Evolutionary conservation across 2,888 invertebrate species (phyloP).

Genomic region (Scelioninae gen. 2): DNA sequence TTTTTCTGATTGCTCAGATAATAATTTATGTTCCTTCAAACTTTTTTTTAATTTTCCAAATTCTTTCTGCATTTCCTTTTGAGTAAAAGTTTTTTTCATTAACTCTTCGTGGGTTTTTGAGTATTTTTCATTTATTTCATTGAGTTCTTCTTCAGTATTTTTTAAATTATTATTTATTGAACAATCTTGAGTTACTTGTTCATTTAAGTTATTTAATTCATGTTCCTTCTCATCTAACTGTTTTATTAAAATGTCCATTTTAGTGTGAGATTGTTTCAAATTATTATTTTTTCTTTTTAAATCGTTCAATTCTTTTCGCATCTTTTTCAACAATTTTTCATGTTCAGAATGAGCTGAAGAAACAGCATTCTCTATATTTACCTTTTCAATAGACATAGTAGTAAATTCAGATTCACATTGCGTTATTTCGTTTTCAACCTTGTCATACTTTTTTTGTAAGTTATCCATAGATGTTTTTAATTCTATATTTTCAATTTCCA

Average conservation of each 20-base stretch:
- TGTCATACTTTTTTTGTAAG: conserved; percentile 1
- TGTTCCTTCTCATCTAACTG: not conserved
- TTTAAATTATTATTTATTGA: not conserved
- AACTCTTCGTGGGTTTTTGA: not conserved
- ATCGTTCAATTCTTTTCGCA: not conserved
- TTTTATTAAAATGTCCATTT: not conserved
- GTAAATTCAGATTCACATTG: conserved; percentile 2
- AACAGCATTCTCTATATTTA: not conserved
- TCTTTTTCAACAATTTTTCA: not conserved
- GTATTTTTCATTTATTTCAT: conserved; percentile 1
- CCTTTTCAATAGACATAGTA: not conserved
- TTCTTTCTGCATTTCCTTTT: conserved; percentile 1
- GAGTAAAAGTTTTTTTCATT: not conserved
- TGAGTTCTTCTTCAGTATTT: conserved; percentile 5
- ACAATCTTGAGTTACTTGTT: not conserved
- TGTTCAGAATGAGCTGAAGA: not conserved
- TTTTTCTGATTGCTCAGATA: conserved; percentile 5
- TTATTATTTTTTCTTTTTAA: conserved; percentile 10
- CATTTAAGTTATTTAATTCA: not conserved
- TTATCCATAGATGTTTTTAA: not conserved
- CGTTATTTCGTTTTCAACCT: not conserved
- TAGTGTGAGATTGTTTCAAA: not conserved
- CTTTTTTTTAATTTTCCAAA: conserved; percentile 1
- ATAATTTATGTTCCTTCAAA: not conserved
- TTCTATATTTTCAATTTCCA: not conserved